These are phyloP conservation scores for Ypsolopha scabrella DNA, from an alignment of 2,888 invertebrate genomes.

Conservation along the genomic window DNA sequence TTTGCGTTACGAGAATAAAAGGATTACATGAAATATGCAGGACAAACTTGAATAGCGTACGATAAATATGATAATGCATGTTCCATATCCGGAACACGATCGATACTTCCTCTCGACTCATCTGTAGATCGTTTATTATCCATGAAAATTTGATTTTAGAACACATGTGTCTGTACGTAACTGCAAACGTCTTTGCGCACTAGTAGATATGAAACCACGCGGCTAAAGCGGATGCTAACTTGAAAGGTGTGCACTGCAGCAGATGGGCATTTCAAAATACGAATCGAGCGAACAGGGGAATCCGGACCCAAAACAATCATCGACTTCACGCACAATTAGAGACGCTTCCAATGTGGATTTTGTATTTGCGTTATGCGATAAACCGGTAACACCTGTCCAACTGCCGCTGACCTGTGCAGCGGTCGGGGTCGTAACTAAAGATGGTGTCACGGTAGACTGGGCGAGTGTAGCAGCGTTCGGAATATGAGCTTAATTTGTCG, in stretches of 20 bases:
- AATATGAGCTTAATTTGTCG: too few relatives aligned
- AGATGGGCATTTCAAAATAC: background rate
- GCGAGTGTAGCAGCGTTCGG: too few relatives aligned
- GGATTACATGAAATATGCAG: too few relatives aligned
- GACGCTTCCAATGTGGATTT: constrained; percentile 10
- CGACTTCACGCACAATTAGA: constrained; percentile 51
- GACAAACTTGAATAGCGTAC: too few relatives aligned
- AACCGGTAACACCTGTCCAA: background rate
- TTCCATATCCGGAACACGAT: constrained; percentile 23
- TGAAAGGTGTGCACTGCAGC: background rate
- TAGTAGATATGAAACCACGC: background rate
- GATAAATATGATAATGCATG: constrained; percentile 36
- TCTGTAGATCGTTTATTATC: too few relatives aligned
- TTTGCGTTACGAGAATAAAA: too few relatives aligned
- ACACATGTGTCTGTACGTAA: too few relatives aligned
- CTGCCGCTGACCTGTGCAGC: too few relatives aligned
- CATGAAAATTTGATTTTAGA: too few relatives aligned
- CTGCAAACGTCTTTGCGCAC: too few relatives aligned
- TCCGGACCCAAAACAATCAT: constrained; percentile 17
- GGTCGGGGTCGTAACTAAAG: too few relatives aligned
- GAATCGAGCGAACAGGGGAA: background rate
- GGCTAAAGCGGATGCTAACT: background rate
- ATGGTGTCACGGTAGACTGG: background rate
- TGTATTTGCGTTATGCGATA: background rate
- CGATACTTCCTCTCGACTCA: too few relatives aligned